Conservation (phyloP, 2,888 invertebrate species). For the Buathra laborator region DNA sequence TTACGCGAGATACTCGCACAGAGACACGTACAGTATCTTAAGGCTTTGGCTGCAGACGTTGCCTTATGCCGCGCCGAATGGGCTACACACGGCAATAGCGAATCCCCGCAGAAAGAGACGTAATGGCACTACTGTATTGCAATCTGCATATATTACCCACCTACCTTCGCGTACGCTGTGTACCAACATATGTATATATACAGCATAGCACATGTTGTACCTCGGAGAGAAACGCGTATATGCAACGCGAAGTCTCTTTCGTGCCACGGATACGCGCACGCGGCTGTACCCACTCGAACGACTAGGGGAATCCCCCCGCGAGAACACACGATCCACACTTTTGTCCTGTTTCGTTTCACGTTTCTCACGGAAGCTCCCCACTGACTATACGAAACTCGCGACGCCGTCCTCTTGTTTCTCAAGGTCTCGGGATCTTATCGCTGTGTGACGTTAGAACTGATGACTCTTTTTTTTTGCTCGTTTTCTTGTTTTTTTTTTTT, state of each 20-base stretch:
- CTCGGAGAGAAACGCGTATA: slow-evolving; percentile 1
- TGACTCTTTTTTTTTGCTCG: not conserved
- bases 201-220: not conserved
- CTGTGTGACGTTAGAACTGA: slow-evolving; percentile 25
- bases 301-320: slow-evolving; percentile 21
- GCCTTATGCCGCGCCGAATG: slow-evolving; percentile 27
- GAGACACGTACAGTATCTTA: slow-evolving; percentile 44
- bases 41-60: slow-evolving; percentile 18
- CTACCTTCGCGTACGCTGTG: slow-evolving; percentile 42
- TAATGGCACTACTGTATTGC: slow-evolving; percentile 79
- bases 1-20: slow-evolving; percentile 31
- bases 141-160: slow-evolving; percentile 83
- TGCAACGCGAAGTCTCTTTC: not conserved
- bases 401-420: slow-evolving; percentile 52
- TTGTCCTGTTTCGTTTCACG: slow-evolving; percentile 75
- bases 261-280: not conserved
- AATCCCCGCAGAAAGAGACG: slow-evolving; percentile 62
- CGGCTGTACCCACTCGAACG: not conserved
- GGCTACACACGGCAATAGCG: slow-evolving; percentile 14
- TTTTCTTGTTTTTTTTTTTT: not conserved
- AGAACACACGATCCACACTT: slow-evolving; percentile 62
- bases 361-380: slow-evolving; percentile 81
- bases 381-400: slow-evolving; percentile 64
- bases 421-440: slow-evolving; percentile 54
- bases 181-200: slow-evolving; percentile 32